These are phyloP conservation scores for Drosophila kuntzei DNA, from an alignment of 2,888 invertebrate genomes.

Conservation along the genomic window DNA sequence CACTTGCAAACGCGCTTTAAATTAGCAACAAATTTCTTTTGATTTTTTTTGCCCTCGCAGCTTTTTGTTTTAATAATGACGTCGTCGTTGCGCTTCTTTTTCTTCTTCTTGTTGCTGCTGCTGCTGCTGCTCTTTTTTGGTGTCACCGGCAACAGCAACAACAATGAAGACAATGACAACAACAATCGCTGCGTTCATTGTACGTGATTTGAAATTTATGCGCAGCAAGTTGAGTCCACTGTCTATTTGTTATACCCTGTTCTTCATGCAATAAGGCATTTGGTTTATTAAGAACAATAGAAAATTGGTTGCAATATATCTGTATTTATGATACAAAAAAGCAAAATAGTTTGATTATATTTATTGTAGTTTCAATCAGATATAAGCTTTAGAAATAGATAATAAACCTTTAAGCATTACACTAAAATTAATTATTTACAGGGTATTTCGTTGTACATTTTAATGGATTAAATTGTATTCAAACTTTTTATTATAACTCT, in stretches of 20 bases:
- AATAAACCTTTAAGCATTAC: not conserved
- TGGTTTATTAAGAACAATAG: not conserved
- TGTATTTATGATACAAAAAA: not conserved
- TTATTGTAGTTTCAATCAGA: not conserved
- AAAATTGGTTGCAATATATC: not conserved
- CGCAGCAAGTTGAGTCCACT: conserved; percentile 55
- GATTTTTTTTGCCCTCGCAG: conserved; percentile 44
- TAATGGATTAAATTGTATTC: not conserved
- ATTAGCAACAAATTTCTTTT: conserved; percentile 67
- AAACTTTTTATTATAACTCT: conserved; percentile 62
- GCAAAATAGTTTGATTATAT: too few species aligned
- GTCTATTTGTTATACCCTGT: conserved; percentile 30
- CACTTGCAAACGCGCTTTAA: conserved; percentile 58
- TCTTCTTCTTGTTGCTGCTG: conserved; percentile 30
- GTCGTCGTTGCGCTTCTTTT: conserved; percentile 37
- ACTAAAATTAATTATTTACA: not conserved
- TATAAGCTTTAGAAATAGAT: not conserved
- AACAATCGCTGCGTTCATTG: conserved; percentile 62
- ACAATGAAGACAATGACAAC: conserved; percentile 31
- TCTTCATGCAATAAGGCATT: not conserved
- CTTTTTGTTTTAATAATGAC: conserved; percentile 63
- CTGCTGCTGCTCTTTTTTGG: conserved; percentile 46
- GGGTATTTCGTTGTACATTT: conserved; percentile 18
- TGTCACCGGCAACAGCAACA: conserved; percentile 53
- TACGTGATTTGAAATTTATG: conserved; percentile 82